Evolutionary conservation across 1,140 invertebrate species (phyloP), one percentile per base, ranked within the genome.

Genomic region (Teleopsis dalmanni): DNA sequence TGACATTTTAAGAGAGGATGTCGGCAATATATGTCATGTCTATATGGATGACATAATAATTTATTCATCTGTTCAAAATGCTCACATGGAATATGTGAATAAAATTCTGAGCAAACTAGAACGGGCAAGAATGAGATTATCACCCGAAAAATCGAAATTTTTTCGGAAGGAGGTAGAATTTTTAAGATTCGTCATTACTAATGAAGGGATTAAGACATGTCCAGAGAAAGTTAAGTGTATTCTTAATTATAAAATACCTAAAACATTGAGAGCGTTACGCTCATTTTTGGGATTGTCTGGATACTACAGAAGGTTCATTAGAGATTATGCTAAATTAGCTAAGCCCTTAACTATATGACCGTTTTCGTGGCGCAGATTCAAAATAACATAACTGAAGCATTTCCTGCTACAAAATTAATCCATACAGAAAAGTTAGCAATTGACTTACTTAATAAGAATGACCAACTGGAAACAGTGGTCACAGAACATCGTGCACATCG

Each of bases 101-200:
- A 34, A 41, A 38, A 49, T 61, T n/a, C 56, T 61, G 49, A 33
- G 54, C 36, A 55, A 44, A 45, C 47, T 63, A n/a, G 43, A 46
- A 37, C 61, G 59, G 55, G 46, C 59, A 10, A 60, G 62, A 16
- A 51, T 78, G 4, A 76, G 70, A 34, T 55, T 77, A 4, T 54
- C 57, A 43, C 25, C 55, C 22, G 55, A 62, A 46, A 64, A 63
- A 52, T 58, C 43, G 13, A 56, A 65, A 55, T 63, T 65, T 47
- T 44, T 63, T 16, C 41, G 25, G 26, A 53, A 58, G 34, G 52
- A 56, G 52, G 47, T 55, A 7, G 50, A 50, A 29, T 60, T 52
- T 55, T 52, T 60, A 26, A 53, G 57, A 18, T 56, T 58, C 37
- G 44, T 61, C 7, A 44, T 62, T 22, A 48, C 48, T 22, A 7